phyloP scores from a whole-genome alignment of 2,113 vertebrate genomes.

The Calonectris borealis region DNA sequence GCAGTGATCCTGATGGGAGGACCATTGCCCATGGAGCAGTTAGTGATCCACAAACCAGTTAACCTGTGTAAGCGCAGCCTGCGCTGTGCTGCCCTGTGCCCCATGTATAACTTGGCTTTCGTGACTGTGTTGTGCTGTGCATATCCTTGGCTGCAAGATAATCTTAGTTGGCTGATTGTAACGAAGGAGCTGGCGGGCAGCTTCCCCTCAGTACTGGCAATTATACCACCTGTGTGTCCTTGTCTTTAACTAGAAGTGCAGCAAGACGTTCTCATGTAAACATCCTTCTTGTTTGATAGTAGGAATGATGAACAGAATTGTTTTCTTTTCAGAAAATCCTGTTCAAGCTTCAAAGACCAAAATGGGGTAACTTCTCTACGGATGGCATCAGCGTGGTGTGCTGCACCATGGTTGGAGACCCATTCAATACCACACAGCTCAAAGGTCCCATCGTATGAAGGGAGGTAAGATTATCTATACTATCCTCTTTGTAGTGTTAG shows the following conservation, averaged over 20 bases:
- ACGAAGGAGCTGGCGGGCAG: not conserved
- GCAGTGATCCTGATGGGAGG: not conserved
- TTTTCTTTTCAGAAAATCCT: not conserved
- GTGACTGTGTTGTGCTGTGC: not conserved
- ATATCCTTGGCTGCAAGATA: not conserved
- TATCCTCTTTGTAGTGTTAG: not conserved
- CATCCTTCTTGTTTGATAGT: not conserved
- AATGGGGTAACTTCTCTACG: not conserved
- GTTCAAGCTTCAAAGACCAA: not conserved
- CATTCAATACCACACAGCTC: not conserved
- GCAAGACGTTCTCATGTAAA: not conserved
- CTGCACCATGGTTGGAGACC: not conserved
- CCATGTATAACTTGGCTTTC: not conserved
- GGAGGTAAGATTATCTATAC: not conserved
- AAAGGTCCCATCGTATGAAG: not conserved
- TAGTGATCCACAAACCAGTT: not conserved
- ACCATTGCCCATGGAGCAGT: not conserved
- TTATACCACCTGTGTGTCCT: not conserved
- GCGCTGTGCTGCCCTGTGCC: not conserved
- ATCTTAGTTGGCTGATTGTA: not conserved
- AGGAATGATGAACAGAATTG: not conserved
- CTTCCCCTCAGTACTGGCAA: not conserved
- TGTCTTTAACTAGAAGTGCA: not conserved
- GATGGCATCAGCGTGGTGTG: not conserved
- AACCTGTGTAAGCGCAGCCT: not conserved